phyloP scores from a whole-genome alignment of 2,888 invertebrate genomes.

The Drosophila subsilvestris region DNA sequence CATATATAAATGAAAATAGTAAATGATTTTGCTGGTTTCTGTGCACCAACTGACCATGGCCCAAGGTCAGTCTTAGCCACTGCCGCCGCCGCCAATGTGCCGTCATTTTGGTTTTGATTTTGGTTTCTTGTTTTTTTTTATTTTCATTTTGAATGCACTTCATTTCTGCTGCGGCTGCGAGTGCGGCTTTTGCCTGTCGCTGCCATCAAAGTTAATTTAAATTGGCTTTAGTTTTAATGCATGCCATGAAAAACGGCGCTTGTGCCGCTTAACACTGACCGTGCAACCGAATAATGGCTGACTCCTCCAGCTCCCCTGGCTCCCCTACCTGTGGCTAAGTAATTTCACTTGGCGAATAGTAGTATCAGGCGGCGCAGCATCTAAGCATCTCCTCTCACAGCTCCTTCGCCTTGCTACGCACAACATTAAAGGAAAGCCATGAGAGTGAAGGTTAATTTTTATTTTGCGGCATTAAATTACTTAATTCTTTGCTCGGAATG shows the following conservation, averaged over 20 bases:
- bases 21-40: background rate
- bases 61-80: too few species aligned
- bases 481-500: background rate
- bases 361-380: conserved; percentile 1
- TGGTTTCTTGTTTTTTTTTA: background rate
- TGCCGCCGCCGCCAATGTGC: too few species aligned
- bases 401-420: background rate
- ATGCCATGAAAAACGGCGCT: conserved; percentile 5
- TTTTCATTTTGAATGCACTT: conserved; percentile 28
- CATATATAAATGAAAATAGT: background rate
- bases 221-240: conserved; percentile 51
- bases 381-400: background rate
- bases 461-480: background rate
- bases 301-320: background rate
- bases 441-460: conserved; percentile 22
- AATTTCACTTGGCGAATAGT: conserved; percentile 25
- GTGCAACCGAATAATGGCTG: conserved; percentile 30
- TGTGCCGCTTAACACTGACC: conserved; percentile 31
- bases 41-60: too few species aligned
- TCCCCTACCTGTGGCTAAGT: background rate
- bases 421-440: background rate
- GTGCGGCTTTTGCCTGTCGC: background rate
- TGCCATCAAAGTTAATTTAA: conserved; percentile 50
- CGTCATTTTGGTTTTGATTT: background rate
- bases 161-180: background rate